Percentiles rank a stretch among this genome's conserved stretches.
Conservation (phyloP, 2,797 vertebrate species). For the Acanthis flammea region DNA sequence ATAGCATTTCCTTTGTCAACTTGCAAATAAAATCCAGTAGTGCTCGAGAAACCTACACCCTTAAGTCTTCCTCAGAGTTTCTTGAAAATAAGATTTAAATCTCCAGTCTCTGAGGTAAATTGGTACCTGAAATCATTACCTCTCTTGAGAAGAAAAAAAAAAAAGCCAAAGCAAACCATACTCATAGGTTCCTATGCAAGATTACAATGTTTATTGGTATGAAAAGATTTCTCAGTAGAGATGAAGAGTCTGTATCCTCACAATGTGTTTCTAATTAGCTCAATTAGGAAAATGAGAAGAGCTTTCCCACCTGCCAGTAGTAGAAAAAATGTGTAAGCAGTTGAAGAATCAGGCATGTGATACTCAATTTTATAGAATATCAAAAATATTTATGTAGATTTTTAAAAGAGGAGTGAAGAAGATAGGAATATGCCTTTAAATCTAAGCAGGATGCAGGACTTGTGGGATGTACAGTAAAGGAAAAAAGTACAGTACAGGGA, state of each 20-base stretch:
- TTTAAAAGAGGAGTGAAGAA: neutral
- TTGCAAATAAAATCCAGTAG: neutral
- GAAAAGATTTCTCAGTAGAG: neutral
- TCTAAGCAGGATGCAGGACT: neutral
- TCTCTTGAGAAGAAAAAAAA: neutral
- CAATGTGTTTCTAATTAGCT: neutral
- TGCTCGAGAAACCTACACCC: neutral
- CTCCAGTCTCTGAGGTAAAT: neutral
- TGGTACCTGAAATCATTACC: neutral
- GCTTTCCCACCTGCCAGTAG: neutral
- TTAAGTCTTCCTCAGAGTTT: neutral
- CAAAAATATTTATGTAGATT: neutral
- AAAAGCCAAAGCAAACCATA: neutral
- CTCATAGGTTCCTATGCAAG: neutral
- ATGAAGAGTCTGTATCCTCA: neutral
- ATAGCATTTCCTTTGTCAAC: neutral
- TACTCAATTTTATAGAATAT: neutral
- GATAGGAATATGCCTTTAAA: neutral
- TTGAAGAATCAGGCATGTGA: neutral
- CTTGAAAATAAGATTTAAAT: neutral
- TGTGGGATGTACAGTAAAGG: rapidly evolving
- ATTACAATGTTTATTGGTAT: neutral
- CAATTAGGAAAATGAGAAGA: neutral
- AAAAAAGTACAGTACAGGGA: neutral
- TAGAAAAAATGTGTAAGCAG: neutral